A percentile compares a stretch with the other conserved stretches of the same genome.
These are phyloP conservation scores for Thecophora atra DNA, from an alignment of 2,888 invertebrate species.

Conservation along the genomic window DNA sequence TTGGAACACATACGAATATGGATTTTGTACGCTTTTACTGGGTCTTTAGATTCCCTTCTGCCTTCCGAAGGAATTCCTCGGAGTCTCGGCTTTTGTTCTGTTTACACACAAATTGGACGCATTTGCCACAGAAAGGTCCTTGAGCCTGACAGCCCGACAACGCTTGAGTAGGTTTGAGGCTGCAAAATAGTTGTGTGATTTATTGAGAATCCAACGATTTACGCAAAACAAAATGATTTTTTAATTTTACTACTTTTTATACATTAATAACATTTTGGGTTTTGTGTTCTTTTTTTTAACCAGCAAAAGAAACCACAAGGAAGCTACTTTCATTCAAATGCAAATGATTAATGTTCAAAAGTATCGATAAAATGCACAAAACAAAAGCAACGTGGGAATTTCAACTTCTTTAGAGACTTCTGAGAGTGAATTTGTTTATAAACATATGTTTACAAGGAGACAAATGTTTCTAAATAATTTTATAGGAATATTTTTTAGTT, in stretches of 20 bases:
- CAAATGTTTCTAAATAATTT: no score
- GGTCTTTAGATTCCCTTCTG: neutral
- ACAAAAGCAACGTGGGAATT: no score
- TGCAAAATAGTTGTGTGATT: slow-evolving; percentile 48
- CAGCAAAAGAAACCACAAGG: neutral
- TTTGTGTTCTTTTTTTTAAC: no score
- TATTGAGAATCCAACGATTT: slow-evolving; percentile 53
- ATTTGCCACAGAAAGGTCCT: neutral
- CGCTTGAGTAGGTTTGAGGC: no score
- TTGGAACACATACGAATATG: no score
- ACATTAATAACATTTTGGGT: neutral
- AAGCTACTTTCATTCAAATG: neutral
- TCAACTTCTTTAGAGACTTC: no score
- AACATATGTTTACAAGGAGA: no score
- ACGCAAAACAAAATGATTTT: slow-evolving; percentile 32
- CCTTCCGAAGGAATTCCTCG: neutral
- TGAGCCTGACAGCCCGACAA: slow-evolving; percentile 10
- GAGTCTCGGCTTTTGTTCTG: neutral
- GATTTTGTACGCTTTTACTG: no score
- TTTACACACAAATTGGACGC: slow-evolving; percentile 28
- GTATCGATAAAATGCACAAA: neutral
- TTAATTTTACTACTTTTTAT: slow-evolving; percentile 17
- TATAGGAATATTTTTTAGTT: no score
- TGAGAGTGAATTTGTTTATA: no score
- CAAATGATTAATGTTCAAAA: neutral